These are phyloP conservation scores for Rhamphomyia laevipes DNA, from an alignment of 2,888 invertebrate genomes.

Conservation along the genomic window DNA sequence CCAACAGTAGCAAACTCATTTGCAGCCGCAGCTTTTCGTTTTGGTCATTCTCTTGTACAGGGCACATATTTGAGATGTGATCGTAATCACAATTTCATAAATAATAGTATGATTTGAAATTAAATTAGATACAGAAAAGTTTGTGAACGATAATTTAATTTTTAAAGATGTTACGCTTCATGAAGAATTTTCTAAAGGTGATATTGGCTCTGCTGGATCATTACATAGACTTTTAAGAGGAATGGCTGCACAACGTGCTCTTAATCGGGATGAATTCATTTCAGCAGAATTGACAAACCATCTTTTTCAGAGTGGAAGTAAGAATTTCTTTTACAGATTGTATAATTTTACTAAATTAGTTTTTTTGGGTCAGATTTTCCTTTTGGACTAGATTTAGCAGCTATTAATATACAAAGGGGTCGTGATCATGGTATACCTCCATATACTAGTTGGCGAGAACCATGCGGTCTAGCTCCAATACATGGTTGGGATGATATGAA, in stretches of 20 bases:
- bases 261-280: conserved; percentile 71
- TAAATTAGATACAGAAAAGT: background rate
- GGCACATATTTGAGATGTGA: conserved; percentile 63
- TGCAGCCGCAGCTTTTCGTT: conserved; percentile 71
- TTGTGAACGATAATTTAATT: background rate
- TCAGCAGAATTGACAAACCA: conserved; percentile 71
- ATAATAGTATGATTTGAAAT: conserved; percentile 50
- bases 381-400: conserved; percentile 77
- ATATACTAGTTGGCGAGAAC: conserved; percentile 67
- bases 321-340: conserved; percentile 4
- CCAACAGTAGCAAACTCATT: conserved; percentile 68
- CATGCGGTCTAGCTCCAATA: conserved; percentile 60
- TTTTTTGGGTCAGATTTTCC: conserved; percentile 39
- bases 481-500: conserved; percentile 58
- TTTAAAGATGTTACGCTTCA: conserved; percentile 65
- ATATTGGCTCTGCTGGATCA: conserved; percentile 67
- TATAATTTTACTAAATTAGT: background rate
- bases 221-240: conserved; percentile 69
- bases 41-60: conserved; percentile 79
- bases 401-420: conserved; percentile 78
- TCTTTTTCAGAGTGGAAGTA: conserved; percentile 58
- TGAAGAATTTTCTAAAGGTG: conserved; percentile 59
- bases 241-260: conserved; percentile 62
- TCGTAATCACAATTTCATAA: conserved; percentile 51
- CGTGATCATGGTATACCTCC: conserved; percentile 77